Evolutionary conservation across 2,113 vertebrate genomes (phyloP), one percentile per base, ranked within the genome.

Genomic region (Columba janthina): DNA sequence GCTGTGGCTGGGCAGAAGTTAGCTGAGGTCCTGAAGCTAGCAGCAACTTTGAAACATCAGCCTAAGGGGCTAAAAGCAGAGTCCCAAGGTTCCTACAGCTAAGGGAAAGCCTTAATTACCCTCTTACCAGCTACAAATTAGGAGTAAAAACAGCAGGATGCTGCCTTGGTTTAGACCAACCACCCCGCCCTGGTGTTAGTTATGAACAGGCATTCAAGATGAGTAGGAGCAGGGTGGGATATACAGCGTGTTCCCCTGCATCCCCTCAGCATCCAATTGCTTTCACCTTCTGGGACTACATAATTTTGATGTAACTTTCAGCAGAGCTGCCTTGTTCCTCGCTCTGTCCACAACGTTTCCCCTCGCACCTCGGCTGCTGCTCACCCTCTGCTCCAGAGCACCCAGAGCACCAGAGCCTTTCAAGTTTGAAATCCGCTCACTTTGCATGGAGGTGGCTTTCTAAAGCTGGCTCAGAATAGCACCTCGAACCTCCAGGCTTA

Each of bases 201-300:
- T 60, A 26, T 1, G 18, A 54, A 25, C 53, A 83, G 24, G 60
- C 7, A 38, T 32, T 86, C 15, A 66, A 57, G 28, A 61, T 11
- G 12, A 75, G 18, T 50, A 67, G 71, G 48, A 72, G 53, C 38
- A 64, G 61, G 51, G 38, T 53, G 28, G 25, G 51, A 67, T 67
- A 36, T 17, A 4, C 42, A 48, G 36, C 2, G 0, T 42, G 31
- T 7, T 11, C 5, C 15, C 26, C 19, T 6, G 20, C 61, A 51
- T 24, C 4, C 5, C 32, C 5, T 19, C 57, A 34, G 32, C 24
- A 83, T 31, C 51, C 2, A 0, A n/a, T 48, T 29, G 9, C 29
- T 78, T 74, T 75, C 38, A 29, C 4, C 53, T 36, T 0, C 0
- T 21, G 11, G 8, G 22, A 46, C 57, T 14, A 29, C n/a, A 28